Evolutionary conservation across 92 coral and sea anemone species (phyloP), one percentile per base, ranked within the genome.

Genomic region (Porites evermanni): DNA sequence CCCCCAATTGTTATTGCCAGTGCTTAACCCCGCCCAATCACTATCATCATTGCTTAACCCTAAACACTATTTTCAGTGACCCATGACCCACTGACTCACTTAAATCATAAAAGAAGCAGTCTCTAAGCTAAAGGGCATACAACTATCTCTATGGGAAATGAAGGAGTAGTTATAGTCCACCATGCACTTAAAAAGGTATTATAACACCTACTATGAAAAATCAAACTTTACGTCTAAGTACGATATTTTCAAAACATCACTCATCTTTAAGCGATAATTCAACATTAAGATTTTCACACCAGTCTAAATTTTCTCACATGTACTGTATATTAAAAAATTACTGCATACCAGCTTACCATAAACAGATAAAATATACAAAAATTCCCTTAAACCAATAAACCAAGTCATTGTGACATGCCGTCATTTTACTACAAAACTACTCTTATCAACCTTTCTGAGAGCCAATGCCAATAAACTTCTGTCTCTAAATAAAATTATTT

Each of bases 281-380:
- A 61, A 24, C 64, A n/a, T 38, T 78, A 38, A 20, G 58, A 64
- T 61, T n/a, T 11, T 44, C 60, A 78, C n/a, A 23, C 53, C 60
- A 56, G 61, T 56, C 29, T 12, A 76, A 32, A 23, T 51, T 38
- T 76, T 20, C 67, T 63, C 29, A 56, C 52, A 60, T 11, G 61
- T 76, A 32, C 70, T 26, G 26, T 12, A 51, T 21, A 29, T 64
- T 7, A 14, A 69, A 24, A 18, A 56, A 58, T 20, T 54, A 32
- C 7, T n/a, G 52, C 18, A 38, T 75, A 53, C 18, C 18, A 6
- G 59, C n/a, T 70, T n/a, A 67, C 77, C 68, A 56, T 53, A 56
- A 67, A 26, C 58, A 20, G 64, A 66, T 70, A 81, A 54, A 81
- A 81, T 70, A 81, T 81, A 81, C 85, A 81, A 70, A 81, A 54